Percentiles rank a stretch among this genome's conserved stretches.
phyloP scores from a whole-genome alignment of 2,113 vertebrate genomes.

The Dolichotis patagonum region DNA sequence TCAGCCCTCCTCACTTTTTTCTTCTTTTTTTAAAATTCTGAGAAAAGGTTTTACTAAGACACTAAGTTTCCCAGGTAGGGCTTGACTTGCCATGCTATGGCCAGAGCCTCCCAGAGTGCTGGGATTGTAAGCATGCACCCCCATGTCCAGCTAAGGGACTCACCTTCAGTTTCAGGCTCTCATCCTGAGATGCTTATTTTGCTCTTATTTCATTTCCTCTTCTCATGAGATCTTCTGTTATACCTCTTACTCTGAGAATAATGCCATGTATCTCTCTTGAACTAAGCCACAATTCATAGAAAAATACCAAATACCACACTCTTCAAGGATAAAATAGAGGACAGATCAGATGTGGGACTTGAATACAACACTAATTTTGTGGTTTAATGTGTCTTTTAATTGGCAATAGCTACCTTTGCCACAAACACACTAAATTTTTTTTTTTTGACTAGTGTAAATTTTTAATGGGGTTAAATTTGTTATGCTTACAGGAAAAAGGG shows the following conservation, averaged over 20 bases:
- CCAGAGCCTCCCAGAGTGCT: neutral
- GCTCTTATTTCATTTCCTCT: neutral
- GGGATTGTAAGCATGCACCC: neutral
- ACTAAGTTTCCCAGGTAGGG: neutral
- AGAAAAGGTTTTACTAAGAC: neutral
- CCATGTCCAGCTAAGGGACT: neutral
- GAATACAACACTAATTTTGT: neutral
- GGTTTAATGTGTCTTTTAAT: neutral
- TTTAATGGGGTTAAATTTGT: neutral
- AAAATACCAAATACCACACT: neutral
- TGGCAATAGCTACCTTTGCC: neutral
- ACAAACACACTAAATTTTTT: neutral
- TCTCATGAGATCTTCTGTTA: neutral
- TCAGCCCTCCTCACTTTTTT: neutral
- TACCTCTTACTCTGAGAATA: neutral
- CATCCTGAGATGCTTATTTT: neutral
- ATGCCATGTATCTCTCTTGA: neutral
- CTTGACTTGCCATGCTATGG: neutral
- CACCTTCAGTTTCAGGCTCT: neutral
- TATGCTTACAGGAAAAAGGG: neutral
- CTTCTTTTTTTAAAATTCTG: neutral
- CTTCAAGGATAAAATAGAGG: neutral
- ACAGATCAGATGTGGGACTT: neutral
- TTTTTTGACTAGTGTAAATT: neutral
- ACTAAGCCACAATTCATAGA: neutral